phyloP scores from a whole-genome alignment of 1,140 invertebrate species.

The Apocrypta bakeri region DNA sequence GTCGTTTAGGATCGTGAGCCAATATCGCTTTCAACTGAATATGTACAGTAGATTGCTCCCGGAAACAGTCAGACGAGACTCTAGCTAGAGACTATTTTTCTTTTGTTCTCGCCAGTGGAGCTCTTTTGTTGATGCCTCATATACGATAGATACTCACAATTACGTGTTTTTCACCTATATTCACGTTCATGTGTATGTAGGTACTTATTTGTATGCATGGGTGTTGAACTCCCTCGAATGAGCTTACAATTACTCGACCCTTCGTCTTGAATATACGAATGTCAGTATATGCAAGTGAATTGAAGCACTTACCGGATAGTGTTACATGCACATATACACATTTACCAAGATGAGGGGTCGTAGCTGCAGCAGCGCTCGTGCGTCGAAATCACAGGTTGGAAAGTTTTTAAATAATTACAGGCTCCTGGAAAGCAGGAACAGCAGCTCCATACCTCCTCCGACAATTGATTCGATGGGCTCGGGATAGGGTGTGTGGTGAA shows the following conservation, averaged over 20 bases:
- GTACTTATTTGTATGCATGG: not conserved
- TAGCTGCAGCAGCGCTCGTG: not conserved
- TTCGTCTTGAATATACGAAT: not conserved
- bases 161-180: not conserved
- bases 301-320: not conserved
- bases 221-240: not conserved
- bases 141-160: not conserved
- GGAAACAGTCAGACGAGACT: constrained; percentile 13
- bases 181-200: not conserved
- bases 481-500: constrained; percentile 59
- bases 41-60: not conserved
- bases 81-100: not conserved
- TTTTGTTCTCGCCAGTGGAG: not conserved
- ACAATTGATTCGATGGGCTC: constrained; percentile 58
- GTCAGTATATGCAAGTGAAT: not conserved
- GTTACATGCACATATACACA: not conserved
- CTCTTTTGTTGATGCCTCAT: not conserved
- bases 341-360: not conserved
- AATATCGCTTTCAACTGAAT: not conserved
- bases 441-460: constrained; percentile 44
- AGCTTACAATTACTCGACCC: not conserved
- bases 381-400: constrained; percentile 54
- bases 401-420: constrained; percentile 74
- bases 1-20: constrained; percentile 13
- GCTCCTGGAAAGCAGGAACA: constrained; percentile 56